These are phyloP conservation scores for Brachirus orientalis DNA, from an alignment of 2,113 vertebrate species.

Conservation along the genomic window DNA sequence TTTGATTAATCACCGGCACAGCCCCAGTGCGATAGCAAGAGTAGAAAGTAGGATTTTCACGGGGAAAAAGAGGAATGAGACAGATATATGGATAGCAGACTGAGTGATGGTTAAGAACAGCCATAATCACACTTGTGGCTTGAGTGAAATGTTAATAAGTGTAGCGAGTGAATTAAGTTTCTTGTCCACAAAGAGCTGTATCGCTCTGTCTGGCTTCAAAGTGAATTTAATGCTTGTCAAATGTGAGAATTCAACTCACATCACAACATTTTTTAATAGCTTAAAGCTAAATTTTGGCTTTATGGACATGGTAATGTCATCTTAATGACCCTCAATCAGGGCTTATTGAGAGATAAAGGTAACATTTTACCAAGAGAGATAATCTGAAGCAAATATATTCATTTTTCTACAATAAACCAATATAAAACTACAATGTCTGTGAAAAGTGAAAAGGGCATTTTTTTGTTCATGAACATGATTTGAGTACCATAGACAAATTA, in stretches of 20 bases:
- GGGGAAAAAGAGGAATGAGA: conserved; percentile 65
- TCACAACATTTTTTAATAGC: conserved; percentile 6
- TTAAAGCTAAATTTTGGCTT: conserved; percentile 6
- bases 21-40: conserved; percentile 55
- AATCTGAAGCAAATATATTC: background rate
- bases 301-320: conserved; percentile 3
- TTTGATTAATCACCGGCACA: conserved; percentile 79
- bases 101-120: conserved; percentile 64
- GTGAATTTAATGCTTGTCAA: conserved; percentile 27
- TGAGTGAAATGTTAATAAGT: conserved; percentile 71
- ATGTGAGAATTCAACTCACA: conserved; percentile 17
- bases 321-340: background rate
- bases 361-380: background rate
- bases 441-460: too few relatives aligned
- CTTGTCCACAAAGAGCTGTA: conserved; percentile 22
- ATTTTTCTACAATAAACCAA: background rate
- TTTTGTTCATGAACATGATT: too few relatives aligned
- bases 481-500: too few relatives aligned
- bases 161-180: conserved; percentile 56
- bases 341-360: background rate
- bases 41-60: conserved; percentile 65
- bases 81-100: conserved; percentile 70
- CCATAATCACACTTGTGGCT: conserved; percentile 71
- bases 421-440: too few relatives aligned
- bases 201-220: conserved; percentile 28